phyloP scores from a whole-genome alignment of 1,140 invertebrate species.

The Pachypsylla venusta region DNA sequence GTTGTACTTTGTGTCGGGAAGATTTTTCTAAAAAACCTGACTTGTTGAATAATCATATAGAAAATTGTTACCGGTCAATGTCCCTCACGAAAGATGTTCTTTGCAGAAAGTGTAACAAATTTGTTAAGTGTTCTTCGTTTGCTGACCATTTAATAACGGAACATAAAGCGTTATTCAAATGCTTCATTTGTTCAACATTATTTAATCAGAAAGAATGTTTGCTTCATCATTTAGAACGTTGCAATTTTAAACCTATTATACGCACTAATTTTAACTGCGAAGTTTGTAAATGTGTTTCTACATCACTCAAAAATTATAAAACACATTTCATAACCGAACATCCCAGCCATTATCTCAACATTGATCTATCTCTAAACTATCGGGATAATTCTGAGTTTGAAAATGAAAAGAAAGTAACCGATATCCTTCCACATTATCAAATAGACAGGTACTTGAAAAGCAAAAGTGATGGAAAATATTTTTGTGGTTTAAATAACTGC shows the following conservation, averaged over 20 bases:
- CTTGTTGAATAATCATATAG: not conserved
- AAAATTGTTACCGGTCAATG: not conserved
- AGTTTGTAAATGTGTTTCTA: not conserved
- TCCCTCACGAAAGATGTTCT: not conserved
- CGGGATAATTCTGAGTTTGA: not conserved
- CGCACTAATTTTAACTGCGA: not conserved
- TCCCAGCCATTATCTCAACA: not conserved
- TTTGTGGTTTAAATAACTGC: not conserved
- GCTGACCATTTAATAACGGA: not conserved
- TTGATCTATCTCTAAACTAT: not conserved
- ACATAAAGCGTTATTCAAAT: not conserved
- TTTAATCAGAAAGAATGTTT: conserved; percentile 4
- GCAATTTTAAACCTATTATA: not conserved
- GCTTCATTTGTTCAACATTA: not conserved
- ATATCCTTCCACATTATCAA: not conserved
- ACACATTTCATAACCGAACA: not conserved
- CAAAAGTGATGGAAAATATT: not conserved
- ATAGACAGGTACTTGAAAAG: not conserved
- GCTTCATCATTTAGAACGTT: not conserved
- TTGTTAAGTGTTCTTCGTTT: not conserved
- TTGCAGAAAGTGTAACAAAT: not conserved
- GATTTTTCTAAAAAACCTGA: not conserved
- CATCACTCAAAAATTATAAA: not conserved
- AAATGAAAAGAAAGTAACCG: not conserved
- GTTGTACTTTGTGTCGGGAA: not conserved